Evolutionary conservation across 2,888 invertebrate species (phyloP), one percentile per base, ranked within the genome.

Genomic region (Euzophera pinguis): DNA sequence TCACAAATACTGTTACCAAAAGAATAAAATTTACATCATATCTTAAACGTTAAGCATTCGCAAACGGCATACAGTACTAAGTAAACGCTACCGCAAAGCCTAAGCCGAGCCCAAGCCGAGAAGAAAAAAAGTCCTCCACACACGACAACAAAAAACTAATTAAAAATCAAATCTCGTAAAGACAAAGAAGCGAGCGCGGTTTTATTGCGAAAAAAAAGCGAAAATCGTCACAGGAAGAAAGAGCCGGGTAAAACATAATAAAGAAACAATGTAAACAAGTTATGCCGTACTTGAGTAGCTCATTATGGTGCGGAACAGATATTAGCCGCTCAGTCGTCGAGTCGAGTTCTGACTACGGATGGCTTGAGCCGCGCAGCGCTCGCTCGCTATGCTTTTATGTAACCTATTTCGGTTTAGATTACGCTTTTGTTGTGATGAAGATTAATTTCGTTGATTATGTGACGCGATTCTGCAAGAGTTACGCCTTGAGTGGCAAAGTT

Each of bases 241-340:
- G 72, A 74, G 76, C 78, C 77, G 82, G 73, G 85, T 88, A 88
- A 89, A 89, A 87, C 88, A 88, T 88, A 90, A 90, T 90, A 90
- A 90, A 89, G 89, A 86, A 78, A 89, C 89, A 88, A 85, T 88
- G 90, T 89, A 90, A 89, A 90, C 90, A 90, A 87, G 89, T 89
- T 89, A 89, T 77, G 78, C 82, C 69, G 87, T 85, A 87, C 89
- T 89, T 87, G 89, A 89, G 90, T 82, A 79, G 88, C 89, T 90
- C 89, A 90, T 90, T 89, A 90, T 78, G 74, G 64, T 69, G 79
- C 80, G 84, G 88, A 87, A 80, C 80, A 84, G 88, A 87, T 86
- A 84, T 67, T 53, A 50, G 55, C 62, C 60, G 57, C 53, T 58
- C 67, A 69, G 56, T 48, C 42, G 53, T 54, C 58, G 60, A 57